Percentiles rank a stretch among this genome's conserved stretches.
Conservation (phyloP, 1,140 invertebrate species). For the Zaprionus ghesquierei region DNA sequence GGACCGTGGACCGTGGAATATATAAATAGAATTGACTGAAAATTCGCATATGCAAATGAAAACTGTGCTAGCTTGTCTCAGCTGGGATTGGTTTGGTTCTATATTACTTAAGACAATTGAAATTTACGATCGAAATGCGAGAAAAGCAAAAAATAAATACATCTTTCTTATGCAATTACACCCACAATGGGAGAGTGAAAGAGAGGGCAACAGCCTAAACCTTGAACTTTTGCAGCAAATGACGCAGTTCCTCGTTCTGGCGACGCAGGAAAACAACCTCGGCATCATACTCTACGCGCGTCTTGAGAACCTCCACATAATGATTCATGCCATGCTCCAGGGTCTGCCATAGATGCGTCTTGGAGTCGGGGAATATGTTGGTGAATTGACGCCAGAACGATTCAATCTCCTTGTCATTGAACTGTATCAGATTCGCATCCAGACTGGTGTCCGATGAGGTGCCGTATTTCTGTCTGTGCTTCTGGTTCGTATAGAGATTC, state of each 20-base stretch:
- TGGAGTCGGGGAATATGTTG: conserved; percentile 82
- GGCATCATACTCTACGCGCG: conserved; percentile 83
- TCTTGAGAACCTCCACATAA: conserved; percentile 84
- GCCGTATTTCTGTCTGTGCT: conserved; percentile 56
- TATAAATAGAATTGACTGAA: too few relatives aligned
- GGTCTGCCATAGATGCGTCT: conserved; percentile 84
- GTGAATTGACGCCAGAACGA: conserved; percentile 67
- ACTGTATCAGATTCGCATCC: conserved; percentile 35
- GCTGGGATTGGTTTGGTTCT: background rate
- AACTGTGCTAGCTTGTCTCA: background rate
- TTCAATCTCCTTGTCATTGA: conserved; percentile 46
- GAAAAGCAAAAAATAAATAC: background rate
- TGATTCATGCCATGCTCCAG: conserved; percentile 84
- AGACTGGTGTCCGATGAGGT: conserved; percentile 18
- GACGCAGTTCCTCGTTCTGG: conserved; percentile 84
- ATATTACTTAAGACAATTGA: background rate
- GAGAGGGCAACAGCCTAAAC: conserved; percentile 25
- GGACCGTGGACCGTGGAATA: too few relatives aligned
- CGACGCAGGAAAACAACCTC: conserved; percentile 83
- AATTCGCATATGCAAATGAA: background rate
- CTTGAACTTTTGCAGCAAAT: conserved; percentile 82
- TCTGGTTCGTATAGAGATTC: conserved; percentile 80
- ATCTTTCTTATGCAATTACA: background rate
- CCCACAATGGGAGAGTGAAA: background rate
- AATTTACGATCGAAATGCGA: background rate